These are phyloP conservation scores for Dasypogon diadema DNA, from an alignment of 2,888 invertebrate genomes.

Conservation along the genomic window DNA sequence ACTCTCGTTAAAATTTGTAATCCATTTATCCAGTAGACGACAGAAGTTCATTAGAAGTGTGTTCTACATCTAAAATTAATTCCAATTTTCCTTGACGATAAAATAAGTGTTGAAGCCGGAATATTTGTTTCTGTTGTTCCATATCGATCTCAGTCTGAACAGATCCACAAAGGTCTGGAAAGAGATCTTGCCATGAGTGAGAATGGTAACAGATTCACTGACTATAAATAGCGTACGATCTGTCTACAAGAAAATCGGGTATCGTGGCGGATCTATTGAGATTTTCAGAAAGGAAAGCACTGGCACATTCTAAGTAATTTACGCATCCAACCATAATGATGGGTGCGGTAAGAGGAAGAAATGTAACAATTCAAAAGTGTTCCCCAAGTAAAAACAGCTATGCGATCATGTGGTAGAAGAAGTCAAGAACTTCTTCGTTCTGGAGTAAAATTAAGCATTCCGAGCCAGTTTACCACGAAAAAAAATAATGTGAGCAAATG, in stretches of 20 bases:
- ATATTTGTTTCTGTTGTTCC: slow-evolving; percentile 27
- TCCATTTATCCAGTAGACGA: slow-evolving; percentile 32
- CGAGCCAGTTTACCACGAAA: not conserved
- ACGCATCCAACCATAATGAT: slow-evolving; percentile 26
- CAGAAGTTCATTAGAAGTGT: slow-evolving; percentile 39
- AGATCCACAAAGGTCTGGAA: slow-evolving; percentile 36
- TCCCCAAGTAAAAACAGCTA: not conserved
- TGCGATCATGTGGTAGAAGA: slow-evolving; percentile 15
- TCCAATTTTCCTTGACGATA: slow-evolving; percentile 48
- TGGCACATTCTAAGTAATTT: slow-evolving; percentile 21
- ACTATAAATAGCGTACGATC: slow-evolving; percentile 28
- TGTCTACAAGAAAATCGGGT: not conserved
- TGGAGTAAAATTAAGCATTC: not conserved
- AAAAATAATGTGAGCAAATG: slow-evolving; percentile 25
- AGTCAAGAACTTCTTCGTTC: not conserved
- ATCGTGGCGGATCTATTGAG: slow-evolving; percentile 1
- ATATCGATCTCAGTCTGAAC: slow-evolving; percentile 19
- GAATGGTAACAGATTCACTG: slow-evolving; percentile 39
- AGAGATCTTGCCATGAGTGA: slow-evolving; percentile 35
- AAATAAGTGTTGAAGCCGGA: slow-evolving; percentile 44
- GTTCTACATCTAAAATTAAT: slow-evolving; percentile 49
- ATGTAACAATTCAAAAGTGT: slow-evolving; percentile 33
- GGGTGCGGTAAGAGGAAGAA: slow-evolving; percentile 13
- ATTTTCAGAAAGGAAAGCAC: not conserved
- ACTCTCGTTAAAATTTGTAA: slow-evolving; percentile 20